Evolutionary conservation across 2,113 vertebrate species (phyloP).

Genomic region (Oceanites oceanicus): DNA sequence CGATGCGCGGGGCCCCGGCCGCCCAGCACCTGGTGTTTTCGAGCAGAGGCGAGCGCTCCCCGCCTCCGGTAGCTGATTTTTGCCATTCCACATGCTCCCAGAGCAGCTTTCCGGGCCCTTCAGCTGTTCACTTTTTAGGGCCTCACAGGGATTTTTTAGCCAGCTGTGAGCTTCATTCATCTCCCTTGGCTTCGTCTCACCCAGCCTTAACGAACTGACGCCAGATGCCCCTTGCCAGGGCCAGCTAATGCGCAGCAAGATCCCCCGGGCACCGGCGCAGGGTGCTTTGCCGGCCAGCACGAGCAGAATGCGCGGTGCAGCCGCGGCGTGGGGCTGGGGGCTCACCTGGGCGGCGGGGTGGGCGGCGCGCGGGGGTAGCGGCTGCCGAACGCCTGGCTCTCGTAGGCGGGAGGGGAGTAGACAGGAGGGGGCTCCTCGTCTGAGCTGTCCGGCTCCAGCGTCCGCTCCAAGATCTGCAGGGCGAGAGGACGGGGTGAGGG

Average conservation of each 20-base stretch:
- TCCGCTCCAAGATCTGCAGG: conserved; percentile 89
- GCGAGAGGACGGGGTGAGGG: neutral
- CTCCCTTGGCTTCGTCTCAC: neutral
- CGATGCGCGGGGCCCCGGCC: accelerated
- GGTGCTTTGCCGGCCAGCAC: too few species aligned
- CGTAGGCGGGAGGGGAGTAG: conserved; percentile 91
- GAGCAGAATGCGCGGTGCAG: neutral
- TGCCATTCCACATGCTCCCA: neutral
- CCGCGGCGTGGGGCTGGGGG: accelerated
- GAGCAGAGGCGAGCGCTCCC: accelerated
- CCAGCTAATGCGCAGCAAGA: accelerated
- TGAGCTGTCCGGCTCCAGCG: conserved; percentile 93
- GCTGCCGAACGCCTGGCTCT: conserved; percentile 84
- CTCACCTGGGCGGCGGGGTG: conserved; percentile 86
- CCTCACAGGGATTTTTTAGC: neutral
- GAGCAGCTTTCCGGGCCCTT: neutral
- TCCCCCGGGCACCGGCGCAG: accelerated
- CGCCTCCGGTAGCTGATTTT: neutral
- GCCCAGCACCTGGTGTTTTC: conserved; percentile 6
- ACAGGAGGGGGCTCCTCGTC: conserved; percentile 96
- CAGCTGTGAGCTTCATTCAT: conserved; percentile 51
- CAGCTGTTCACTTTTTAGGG: neutral
- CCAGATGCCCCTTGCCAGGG: neutral
- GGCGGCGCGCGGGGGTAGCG: conserved; percentile 72
- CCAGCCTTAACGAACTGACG: accelerated